These are phyloP conservation scores for Syndactyla subalaris DNA, from an alignment of 2,797 vertebrate species.

Conservation along the genomic window DNA sequence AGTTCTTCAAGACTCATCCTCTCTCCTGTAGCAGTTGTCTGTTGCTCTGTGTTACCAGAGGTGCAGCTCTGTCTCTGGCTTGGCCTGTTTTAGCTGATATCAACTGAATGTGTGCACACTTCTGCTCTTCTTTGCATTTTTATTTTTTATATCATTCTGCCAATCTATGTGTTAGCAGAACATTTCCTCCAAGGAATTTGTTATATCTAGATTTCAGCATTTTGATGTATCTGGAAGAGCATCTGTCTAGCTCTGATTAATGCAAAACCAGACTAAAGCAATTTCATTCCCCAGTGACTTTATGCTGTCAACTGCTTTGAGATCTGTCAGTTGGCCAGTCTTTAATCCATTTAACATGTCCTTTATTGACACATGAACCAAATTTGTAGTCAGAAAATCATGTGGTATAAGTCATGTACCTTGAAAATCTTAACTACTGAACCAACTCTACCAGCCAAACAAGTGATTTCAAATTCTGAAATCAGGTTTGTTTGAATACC, in stretches of 20 bases:
- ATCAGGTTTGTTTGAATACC: background rate
- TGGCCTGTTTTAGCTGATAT: background rate
- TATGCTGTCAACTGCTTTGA: conserved; percentile 6
- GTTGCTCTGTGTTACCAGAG: background rate
- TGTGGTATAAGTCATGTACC: background rate
- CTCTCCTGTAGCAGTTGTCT: background rate
- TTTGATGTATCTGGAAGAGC: background rate
- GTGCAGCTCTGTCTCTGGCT: background rate
- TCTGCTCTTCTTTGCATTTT: background rate
- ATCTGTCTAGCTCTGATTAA: conserved; percentile 29
- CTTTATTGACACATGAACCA: conserved; percentile 23
- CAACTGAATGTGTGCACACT: background rate
- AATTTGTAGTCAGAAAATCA: background rate
- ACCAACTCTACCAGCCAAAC: background rate
- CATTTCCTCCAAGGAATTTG: background rate
- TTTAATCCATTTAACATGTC: conserved; percentile 7
- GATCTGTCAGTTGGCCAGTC: conserved; percentile 15
- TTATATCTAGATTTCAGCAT: background rate
- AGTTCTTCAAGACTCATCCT: background rate
- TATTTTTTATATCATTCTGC: background rate
- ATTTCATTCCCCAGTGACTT: conserved; percentile 22
- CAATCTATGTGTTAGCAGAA: background rate
- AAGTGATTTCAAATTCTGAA: background rate
- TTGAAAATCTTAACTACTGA: background rate
- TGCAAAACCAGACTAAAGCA: conserved; percentile 10